These are phyloP conservation scores for Chymomyza procnemis DNA, from an alignment of 2,888 invertebrate genomes.

Conservation along the genomic window DNA sequence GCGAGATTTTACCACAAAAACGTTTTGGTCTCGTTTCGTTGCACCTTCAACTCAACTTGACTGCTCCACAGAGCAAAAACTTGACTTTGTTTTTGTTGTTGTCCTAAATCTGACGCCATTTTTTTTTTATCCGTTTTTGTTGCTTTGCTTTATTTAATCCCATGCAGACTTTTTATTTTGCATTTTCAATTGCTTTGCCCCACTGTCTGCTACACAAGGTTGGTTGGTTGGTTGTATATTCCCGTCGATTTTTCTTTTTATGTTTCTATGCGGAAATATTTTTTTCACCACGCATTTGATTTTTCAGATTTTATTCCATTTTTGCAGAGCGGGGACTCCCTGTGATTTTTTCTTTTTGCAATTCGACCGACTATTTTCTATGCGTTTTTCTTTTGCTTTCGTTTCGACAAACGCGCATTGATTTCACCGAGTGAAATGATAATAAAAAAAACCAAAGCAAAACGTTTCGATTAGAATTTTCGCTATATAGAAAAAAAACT, in stretches of 20 bases:
- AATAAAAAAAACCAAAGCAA: neutral
- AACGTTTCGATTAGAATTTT: slow-evolving; percentile 64
- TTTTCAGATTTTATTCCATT: slow-evolving; percentile 43
- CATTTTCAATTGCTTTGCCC: slow-evolving; percentile 61
- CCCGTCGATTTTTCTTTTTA: slow-evolving; percentile 42
- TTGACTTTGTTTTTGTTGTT: slow-evolving; percentile 33
- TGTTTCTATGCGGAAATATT: slow-evolving; percentile 51
- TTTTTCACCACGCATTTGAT: slow-evolving; percentile 56
- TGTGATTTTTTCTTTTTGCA: slow-evolving; percentile 33
- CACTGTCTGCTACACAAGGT: slow-evolving; percentile 21
- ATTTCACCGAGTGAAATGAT: neutral
- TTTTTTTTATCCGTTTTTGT: slow-evolving; percentile 27
- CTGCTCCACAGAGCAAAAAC: slow-evolving; percentile 27
- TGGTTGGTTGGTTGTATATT: too few relatives aligned
- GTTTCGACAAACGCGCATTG: slow-evolving; percentile 31
- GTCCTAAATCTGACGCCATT: slow-evolving; percentile 61
- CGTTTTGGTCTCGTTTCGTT: slow-evolving; percentile 44
- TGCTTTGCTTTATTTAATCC: slow-evolving; percentile 47
- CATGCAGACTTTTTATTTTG: slow-evolving; percentile 52
- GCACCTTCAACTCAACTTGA: slow-evolving; percentile 36
- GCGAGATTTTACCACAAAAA: slow-evolving; percentile 56
- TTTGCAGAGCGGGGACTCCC: slow-evolving; percentile 19
- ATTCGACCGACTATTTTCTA: slow-evolving; percentile 39
- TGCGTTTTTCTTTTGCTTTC: slow-evolving; percentile 27
- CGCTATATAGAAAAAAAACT: slow-evolving; percentile 37